Percentiles rank a stretch among this genome's conserved stretches.
phyloP scores from a whole-genome alignment of 2,113 vertebrate species.

The Vombatus ursinus region DNA sequence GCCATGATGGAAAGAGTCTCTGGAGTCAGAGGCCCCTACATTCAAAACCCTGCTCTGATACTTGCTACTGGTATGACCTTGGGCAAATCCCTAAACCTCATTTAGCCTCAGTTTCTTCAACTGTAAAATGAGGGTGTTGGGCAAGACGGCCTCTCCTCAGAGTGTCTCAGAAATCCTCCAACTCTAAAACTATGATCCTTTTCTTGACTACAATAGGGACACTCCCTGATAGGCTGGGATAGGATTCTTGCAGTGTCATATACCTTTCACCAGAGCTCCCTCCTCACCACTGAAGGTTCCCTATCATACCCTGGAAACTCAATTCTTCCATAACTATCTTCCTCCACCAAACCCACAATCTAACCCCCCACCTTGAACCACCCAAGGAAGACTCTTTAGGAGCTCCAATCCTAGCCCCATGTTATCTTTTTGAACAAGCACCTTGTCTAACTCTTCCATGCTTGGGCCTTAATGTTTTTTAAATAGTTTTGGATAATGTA shows the following conservation, averaged over 20 bases:
- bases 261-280: background rate
- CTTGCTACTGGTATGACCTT: background rate
- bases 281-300: background rate
- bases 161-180: background rate
- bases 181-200: background rate
- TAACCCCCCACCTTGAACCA: background rate
- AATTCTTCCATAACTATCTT: background rate
- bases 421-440: background rate
- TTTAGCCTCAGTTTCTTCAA: background rate
- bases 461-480: background rate
- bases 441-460: background rate
- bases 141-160: background rate
- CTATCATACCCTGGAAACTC: background rate
- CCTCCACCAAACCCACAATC: background rate
- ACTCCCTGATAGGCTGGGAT: background rate
- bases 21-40: background rate
- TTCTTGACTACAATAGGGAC: background rate
- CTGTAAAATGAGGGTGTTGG: background rate
- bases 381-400: background rate
- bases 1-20: background rate
- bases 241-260: background rate
- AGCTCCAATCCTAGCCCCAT: background rate
- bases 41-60: background rate
- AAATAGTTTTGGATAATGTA: background rate
- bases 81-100: background rate